phyloP scores from a whole-genome alignment of 2,888 invertebrate genomes.

The Watsonalla cultraria region DNA sequence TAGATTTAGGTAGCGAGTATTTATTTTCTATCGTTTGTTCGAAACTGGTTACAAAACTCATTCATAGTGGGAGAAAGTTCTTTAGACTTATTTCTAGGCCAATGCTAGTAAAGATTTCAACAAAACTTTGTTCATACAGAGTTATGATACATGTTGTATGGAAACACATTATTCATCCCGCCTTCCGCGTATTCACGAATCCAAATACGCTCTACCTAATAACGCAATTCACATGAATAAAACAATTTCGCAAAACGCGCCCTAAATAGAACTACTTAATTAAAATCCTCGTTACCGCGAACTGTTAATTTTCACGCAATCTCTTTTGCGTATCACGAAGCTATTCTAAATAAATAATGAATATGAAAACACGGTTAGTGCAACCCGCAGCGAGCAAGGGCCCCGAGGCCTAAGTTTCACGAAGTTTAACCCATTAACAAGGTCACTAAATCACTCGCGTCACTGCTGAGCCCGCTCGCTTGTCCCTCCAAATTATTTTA shows the following conservation, averaged over 20 bases:
- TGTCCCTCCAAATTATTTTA: conserved; percentile 59
- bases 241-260: conserved; percentile 12
- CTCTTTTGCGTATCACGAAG: neutral
- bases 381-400: conserved; percentile 27
- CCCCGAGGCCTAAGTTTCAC: conserved; percentile 52
- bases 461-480: conserved; percentile 44
- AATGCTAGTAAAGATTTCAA: no score
- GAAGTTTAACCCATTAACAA: conserved; percentile 65
- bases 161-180: no score
- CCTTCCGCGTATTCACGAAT: no score
- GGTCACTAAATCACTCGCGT: conserved; percentile 66
- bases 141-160: no score
- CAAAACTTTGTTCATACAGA: no score
- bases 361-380: conserved; percentile 26
- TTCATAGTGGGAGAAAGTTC: neutral
- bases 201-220: conserved; percentile 14
- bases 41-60: neutral
- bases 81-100: neutral
- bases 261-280: neutral
- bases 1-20: neutral
- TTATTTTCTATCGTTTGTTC: neutral
- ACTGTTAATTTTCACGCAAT: neutral
- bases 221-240: conserved; percentile 17
- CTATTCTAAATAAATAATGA: conserved; percentile 25
- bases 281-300: neutral